These are phyloP conservation scores for Habroteleia sp. DNA, from an alignment of 2,888 invertebrate species.

Conservation along the genomic window DNA sequence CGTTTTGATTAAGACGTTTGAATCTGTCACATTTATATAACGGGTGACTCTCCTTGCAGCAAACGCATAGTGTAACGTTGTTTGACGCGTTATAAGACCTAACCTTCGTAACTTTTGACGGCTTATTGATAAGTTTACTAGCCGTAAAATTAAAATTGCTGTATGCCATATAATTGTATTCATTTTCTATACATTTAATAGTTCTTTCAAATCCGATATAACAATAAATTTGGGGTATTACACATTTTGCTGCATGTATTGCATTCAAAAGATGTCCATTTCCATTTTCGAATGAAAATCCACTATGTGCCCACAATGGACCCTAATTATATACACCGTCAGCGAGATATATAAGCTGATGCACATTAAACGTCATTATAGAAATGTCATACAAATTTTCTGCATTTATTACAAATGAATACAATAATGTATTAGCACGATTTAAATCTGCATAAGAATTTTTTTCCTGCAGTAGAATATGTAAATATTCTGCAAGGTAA, in stretches of 20 bases:
- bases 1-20: too few species aligned
- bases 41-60: too few species aligned
- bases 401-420: neutral
- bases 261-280: conserved; percentile 6
- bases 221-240: conserved; percentile 7
- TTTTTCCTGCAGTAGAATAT: conserved; percentile 9
- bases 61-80: too few species aligned
- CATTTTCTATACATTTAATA: too few species aligned
- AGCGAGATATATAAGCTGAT: conserved; percentile 21
- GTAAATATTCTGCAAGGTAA: neutral
- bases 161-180: too few species aligned
- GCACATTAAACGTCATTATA: conserved; percentile 34
- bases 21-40: too few species aligned
- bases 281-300: conserved; percentile 12
- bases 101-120: too few species aligned
- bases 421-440: conserved; percentile 5
- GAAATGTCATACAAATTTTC: conserved; percentile 5
- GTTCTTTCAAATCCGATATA: neutral
- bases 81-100: too few species aligned
- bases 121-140: too few species aligned
- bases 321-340: conserved; percentile 14
- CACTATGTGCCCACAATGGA: conserved; percentile 3
- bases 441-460: neutral
- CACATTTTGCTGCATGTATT: conserved; percentile 14
- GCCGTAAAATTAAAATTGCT: too few species aligned